phyloP scores from a whole-genome alignment of 2,888 invertebrate species.

The Eubasilissa splendida region DNA sequence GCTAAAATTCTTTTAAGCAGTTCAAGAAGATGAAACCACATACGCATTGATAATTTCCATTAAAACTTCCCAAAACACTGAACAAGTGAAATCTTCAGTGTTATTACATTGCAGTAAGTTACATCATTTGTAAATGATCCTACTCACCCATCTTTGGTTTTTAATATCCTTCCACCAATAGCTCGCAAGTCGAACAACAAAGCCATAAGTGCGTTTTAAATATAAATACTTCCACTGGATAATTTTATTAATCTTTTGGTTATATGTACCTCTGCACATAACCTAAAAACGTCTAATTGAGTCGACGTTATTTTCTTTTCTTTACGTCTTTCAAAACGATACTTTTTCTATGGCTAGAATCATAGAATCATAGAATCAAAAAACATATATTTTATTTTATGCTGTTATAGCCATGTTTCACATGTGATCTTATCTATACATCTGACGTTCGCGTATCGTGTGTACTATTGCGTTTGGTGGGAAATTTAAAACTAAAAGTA shows the following conservation, averaged over 20 bases:
- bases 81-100: no score
- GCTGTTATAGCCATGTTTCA: no score
- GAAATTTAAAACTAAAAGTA: no score
- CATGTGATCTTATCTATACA: no score
- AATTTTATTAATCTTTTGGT: neutral
- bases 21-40: no score
- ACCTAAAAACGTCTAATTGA: neutral
- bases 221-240: neutral
- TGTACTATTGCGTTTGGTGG: no score
- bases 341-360: neutral
- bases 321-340: neutral
- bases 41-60: no score
- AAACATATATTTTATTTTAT: neutral
- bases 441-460: no score
- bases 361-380: neutral
- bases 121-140: slow-evolving; percentile 32
- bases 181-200: slow-evolving; percentile 35
- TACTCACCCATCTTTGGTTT: slow-evolving; percentile 37
- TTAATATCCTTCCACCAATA: slow-evolving; percentile 28
- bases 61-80: no score
- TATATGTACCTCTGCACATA: slow-evolving; percentile 7
- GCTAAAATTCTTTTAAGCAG: no score
- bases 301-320: neutral
- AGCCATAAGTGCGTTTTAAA: slow-evolving; percentile 20
- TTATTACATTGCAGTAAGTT: slow-evolving; percentile 10